Conservation (phyloP, 2,113 vertebrate species). For the Pithys albifrons region DNA sequence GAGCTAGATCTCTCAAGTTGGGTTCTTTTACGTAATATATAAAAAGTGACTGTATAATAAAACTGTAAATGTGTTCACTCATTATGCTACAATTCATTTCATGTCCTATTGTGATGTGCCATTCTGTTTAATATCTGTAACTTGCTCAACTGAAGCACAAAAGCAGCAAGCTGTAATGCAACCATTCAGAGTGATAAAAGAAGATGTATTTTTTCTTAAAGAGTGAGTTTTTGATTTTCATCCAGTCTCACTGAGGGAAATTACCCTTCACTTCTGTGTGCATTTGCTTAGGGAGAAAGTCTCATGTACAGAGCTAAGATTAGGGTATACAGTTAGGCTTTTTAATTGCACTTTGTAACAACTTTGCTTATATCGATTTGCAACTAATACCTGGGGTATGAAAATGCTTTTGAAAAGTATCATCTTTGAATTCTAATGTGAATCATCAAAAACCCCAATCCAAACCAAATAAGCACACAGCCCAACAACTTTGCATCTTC, state of each 20-base stretch:
- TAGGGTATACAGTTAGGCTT: background rate
- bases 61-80: background rate
- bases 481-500: background rate
- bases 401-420: background rate
- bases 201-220: background rate
- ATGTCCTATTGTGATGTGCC: background rate
- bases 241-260: background rate
- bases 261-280: background rate
- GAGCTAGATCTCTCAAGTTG: background rate
- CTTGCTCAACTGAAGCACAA: slow-evolving; percentile 3
- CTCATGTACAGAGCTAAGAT: background rate
- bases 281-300: background rate
- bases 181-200: background rate
- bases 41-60: slow-evolving; percentile 10
- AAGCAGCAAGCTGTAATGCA: background rate
- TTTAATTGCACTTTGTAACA: background rate
- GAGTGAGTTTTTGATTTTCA: background rate
- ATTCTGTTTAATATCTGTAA: slow-evolving; percentile 32
- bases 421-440: background rate
- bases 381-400: background rate
- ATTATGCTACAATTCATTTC: slow-evolving; percentile 18
- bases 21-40: slow-evolving; percentile 16
- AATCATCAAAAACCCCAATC: background rate
- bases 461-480: background rate
- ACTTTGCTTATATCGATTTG: background rate